These are phyloP conservation scores for Amphiprion ocellaris DNA, from an alignment of 2,113 vertebrate genomes.

Conservation along the genomic window DNA sequence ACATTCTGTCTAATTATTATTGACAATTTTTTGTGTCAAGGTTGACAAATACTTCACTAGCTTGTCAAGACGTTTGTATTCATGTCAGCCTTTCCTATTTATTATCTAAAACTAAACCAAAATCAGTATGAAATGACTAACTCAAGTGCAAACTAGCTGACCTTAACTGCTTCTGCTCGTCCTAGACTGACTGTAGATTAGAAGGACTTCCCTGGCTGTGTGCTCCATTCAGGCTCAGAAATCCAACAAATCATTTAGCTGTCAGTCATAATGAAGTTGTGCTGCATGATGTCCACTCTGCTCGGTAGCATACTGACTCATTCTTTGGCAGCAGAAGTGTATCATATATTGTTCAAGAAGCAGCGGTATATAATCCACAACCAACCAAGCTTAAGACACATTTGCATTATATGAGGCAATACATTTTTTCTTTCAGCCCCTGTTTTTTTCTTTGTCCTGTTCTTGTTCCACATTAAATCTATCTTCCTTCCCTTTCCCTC, in stretches of 20 bases:
- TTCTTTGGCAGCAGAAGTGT: neutral
- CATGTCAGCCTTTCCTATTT: neutral
- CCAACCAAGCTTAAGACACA: too few species aligned
- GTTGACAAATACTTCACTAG: neutral
- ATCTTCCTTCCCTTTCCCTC: neutral
- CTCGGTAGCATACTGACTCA: neutral
- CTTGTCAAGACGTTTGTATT: neutral
- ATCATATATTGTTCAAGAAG: too few species aligned
- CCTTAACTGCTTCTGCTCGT: slow-evolving; percentile 15
- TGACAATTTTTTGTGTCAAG: neutral
- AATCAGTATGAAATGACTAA: neutral
- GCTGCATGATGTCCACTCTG: slow-evolving; percentile 6
- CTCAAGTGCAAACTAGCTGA: slow-evolving; percentile 5
- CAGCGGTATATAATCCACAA: neutral
- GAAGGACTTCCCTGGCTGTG: neutral
- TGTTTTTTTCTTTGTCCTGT: neutral
- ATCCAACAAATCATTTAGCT: neutral
- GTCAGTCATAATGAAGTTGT: slow-evolving; percentile 4
- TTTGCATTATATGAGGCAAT: too few species aligned
- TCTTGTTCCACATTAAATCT: neutral
- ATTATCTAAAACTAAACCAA: neutral
- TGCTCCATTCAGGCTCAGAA: neutral
- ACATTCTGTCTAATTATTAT: neutral
- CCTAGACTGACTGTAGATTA: neutral
- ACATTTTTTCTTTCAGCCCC: neutral